A percentile compares a stretch with the other conserved stretches of the same genome.
Conservation (phyloP, 2,797 vertebrate genomes). For the Miichthys miiuy region DNA sequence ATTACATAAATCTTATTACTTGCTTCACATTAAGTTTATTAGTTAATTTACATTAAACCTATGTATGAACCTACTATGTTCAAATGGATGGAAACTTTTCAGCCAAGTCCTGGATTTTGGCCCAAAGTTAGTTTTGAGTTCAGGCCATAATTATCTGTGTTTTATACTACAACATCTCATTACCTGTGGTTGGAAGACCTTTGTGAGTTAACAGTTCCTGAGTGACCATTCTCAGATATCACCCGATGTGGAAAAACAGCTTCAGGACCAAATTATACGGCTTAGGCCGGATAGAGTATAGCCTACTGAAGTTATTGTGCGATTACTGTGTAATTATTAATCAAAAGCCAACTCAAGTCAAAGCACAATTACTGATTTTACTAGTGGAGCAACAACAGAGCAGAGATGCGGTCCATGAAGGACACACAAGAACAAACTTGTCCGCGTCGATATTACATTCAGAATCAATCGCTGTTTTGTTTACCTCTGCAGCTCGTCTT, state of each 20-base stretch:
- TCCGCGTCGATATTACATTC: not conserved
- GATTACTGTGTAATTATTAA: not conserved
- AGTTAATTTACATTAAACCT: too few relatives aligned
- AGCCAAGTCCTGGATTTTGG: too few relatives aligned
- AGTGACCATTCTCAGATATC: not conserved
- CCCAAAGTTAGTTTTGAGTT: too few relatives aligned
- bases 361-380: not conserved
- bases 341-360: not conserved
- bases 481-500: conserved; percentile 93
- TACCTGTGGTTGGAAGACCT: not conserved
- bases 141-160: too few relatives aligned
- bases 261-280: not conserved
- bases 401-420: not conserved
- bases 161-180: too few relatives aligned
- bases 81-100: too few relatives aligned
- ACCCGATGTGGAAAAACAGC: not conserved
- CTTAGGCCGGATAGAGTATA: not conserved
- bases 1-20: too few relatives aligned
- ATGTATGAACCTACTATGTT: too few relatives aligned
- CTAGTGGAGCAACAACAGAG: not conserved
- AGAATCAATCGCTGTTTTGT: not conserved
- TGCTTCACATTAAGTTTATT: too few relatives aligned
- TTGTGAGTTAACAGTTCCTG: not conserved
- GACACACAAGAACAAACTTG: not conserved
- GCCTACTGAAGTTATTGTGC: not conserved